Evolutionary conservation across 2,113 vertebrate species (phyloP), one percentile per base, ranked within the genome.

Genomic region (Oncorhynchus keta): DNA sequence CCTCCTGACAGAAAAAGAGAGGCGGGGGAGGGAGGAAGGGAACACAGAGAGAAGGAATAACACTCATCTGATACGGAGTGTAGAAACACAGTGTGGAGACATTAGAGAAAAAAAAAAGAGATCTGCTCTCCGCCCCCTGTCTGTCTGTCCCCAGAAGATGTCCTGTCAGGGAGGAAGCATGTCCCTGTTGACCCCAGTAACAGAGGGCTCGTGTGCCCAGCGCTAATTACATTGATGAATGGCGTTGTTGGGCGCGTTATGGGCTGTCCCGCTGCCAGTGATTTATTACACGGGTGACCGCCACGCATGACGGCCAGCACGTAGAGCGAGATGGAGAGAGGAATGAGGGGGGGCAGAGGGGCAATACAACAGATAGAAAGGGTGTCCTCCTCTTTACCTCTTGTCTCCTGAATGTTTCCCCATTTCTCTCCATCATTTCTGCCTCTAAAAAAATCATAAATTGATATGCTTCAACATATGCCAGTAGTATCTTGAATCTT

Each of bases 181-280:
- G 90, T 90, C 74, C 22, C 68, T 49, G 49, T 68, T 62, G 61
- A 70, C 74, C 57, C 22, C 87, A 70, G 28, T 81, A 90, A 91
- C 89, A 86, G 85, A 76, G 70, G 84, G 84, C 89, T 89, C 76
- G 82, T 85, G 84, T 79, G 81, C 79, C 64, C 48, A 84, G 88
- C 79, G 87, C 89, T 93, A 93, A 94, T 94, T 93, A 94, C 89
- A 87, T 73, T 93, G 93, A 94, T 89, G 80, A 93, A 94, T 93
- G 87, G 68, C 73, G 35, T 80, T 83, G 88, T 84, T 86, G 84
- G 2, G n/a, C 4, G 11, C 74, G 32, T 80, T 84, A 87, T 84
- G 86, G 84, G 68, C 1, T 55, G 59, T 88, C 79, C 75, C 18
- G 28, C 86, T 84, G 84, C 74, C 57, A 48, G 76, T 81, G 83